These are phyloP conservation scores for Pteromalus puparum DNA, from an alignment of 1,140 invertebrate genomes.

Conservation along the genomic window DNA sequence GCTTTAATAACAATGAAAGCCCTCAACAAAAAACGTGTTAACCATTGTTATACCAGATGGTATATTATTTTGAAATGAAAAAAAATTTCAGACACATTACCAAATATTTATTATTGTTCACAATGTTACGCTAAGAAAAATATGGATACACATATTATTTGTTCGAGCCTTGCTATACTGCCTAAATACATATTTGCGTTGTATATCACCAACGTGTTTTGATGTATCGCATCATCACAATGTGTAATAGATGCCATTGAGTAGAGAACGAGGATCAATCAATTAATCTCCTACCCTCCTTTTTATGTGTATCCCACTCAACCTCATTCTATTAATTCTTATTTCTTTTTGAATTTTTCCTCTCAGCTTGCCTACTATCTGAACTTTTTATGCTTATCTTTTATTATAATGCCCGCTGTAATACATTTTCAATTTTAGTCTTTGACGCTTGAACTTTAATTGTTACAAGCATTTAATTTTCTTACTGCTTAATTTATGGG, in stretches of 20 bases:
- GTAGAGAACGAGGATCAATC: neutral
- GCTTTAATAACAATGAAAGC: too few relatives aligned
- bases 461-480: too few relatives aligned
- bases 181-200: neutral
- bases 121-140: too few relatives aligned
- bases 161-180: neutral
- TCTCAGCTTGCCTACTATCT: neutral
- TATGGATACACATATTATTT: too few relatives aligned
- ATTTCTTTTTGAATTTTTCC: neutral
- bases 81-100: too few relatives aligned
- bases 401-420: neutral
- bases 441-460: too few relatives aligned
- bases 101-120: too few relatives aligned
- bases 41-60: too few relatives aligned
- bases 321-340: neutral
- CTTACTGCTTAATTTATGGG: too few relatives aligned
- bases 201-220: neutral
- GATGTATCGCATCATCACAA: neutral
- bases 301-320: neutral
- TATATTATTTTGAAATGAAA: too few relatives aligned
- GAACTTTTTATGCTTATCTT: neutral
- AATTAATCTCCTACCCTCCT: neutral
- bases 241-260: neutral
- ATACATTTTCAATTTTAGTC: neutral
- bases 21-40: too few relatives aligned